Evolutionary conservation across 2,888 invertebrate species (phyloP).

Genomic region (Steinernema carpocapsae): DNA sequence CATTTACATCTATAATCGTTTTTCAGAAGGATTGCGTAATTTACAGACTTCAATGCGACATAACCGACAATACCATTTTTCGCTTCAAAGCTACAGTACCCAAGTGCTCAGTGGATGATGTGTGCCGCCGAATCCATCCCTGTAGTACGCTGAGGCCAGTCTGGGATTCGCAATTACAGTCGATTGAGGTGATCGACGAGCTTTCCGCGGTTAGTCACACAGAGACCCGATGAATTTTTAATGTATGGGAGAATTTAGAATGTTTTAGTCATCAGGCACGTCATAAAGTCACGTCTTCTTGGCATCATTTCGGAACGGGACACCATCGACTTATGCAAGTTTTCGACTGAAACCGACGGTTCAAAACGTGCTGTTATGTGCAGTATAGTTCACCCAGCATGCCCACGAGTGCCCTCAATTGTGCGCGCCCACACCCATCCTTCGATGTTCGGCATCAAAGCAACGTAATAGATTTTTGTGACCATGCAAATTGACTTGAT

Average conservation of each 20-base stretch:
- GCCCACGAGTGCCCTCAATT: not conserved
- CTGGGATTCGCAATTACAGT: slow-evolving; percentile 16
- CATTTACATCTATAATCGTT: not conserved
- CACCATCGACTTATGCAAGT: slow-evolving; percentile 28
- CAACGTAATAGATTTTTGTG: slow-evolving; percentile 4
- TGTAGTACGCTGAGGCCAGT: not conserved
- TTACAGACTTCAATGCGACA: slow-evolving; percentile 28
- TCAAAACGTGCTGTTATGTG: slow-evolving; percentile 5
- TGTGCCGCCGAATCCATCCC: slow-evolving; percentile 8
- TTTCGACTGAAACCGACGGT: not conserved
- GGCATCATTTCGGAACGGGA: slow-evolving; percentile 19
- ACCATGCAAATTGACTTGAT: not conserved
- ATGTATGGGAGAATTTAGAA: slow-evolving; percentile 1
- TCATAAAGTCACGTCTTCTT: slow-evolving; percentile 25
- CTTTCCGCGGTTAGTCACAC: not conserved
- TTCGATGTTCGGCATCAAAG: slow-evolving; percentile 20
- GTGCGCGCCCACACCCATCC: slow-evolving; percentile 28
- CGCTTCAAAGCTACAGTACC: slow-evolving; percentile 25
- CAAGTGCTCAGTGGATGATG: slow-evolving; percentile 21
- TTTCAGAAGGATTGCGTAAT: slow-evolving; percentile 28
- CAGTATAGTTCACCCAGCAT: slow-evolving; percentile 4
- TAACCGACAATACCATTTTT: slow-evolving; percentile 24
- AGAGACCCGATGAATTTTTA: not conserved
- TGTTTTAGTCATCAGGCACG: slow-evolving; percentile 12
- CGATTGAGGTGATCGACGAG: slow-evolving; percentile 21